A percentile compares a stretch with the other conserved stretches of the same genome.
Evolutionary conservation across 1,140 invertebrate genomes (phyloP).

Genomic region (Adoxophyes honmai): DNA sequence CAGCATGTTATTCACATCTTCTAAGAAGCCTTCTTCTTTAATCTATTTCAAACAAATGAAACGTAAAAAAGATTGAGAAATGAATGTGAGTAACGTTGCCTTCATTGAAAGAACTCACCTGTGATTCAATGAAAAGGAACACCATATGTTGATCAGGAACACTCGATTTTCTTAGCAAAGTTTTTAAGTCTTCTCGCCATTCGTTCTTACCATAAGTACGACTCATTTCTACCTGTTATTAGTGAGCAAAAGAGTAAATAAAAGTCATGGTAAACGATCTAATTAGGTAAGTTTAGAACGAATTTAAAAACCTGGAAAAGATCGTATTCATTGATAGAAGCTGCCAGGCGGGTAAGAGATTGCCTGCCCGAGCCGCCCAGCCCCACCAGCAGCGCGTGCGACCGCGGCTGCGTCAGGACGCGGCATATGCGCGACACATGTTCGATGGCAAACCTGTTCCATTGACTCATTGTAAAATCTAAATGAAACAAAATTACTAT

Average conservation of each 20-base stretch:
- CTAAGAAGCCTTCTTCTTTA: slow-evolving; percentile 95
- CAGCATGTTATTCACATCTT: slow-evolving; percentile 95
- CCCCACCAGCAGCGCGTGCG: slow-evolving; percentile 91
- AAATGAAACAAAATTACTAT: not conserved
- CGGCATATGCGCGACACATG: slow-evolving; percentile 94
- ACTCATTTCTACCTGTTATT: slow-evolving; percentile 89
- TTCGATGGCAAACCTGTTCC: slow-evolving; percentile 91
- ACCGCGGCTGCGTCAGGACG: slow-evolving; percentile 93
- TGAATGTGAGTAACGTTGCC: too few relatives aligned
- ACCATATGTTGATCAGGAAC: slow-evolving; percentile 91
- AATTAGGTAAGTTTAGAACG: too few relatives aligned
- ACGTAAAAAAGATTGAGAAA: too few relatives aligned
- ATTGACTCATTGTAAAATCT: too few relatives aligned
- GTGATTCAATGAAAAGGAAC: slow-evolving; percentile 93
- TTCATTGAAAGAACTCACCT: slow-evolving; percentile 78
- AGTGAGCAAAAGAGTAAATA: not conserved
- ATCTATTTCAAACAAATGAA: slow-evolving; percentile 78
- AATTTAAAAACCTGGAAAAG: slow-evolving; percentile 80
- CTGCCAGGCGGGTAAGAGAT: slow-evolving; percentile 91
- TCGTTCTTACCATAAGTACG: slow-evolving; percentile 89
- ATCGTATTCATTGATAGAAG: slow-evolving; percentile 96
- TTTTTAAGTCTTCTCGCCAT: slow-evolving; percentile 95
- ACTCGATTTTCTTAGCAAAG: slow-evolving; percentile 87
- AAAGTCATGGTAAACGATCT: not conserved
- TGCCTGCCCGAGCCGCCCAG: slow-evolving; percentile 95